A percentile compares a stretch with the other conserved stretches of the same genome.
Evolutionary conservation across 2,797 vertebrate genomes (phyloP).

Genomic region (Crocodylus rhombifer): DNA sequence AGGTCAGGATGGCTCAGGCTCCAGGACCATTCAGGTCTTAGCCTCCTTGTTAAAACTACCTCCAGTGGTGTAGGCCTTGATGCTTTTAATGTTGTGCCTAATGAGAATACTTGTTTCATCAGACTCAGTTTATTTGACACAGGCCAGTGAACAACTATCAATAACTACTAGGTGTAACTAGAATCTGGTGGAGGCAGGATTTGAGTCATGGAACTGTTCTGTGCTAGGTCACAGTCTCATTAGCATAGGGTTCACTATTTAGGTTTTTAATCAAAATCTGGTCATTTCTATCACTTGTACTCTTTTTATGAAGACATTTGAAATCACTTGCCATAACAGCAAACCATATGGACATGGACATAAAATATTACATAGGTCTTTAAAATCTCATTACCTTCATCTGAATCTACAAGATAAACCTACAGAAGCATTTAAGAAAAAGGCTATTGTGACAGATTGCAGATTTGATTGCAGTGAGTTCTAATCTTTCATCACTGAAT

Average conservation of each 20-base stretch:
- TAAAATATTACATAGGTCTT: background rate
- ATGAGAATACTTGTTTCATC: background rate
- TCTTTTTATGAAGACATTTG: background rate
- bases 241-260: background rate
- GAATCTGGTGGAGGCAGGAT: background rate
- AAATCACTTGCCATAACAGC: background rate
- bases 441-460: background rate
- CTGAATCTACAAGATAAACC: background rate
- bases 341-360: fast-evolving
- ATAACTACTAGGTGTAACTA: background rate
- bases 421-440: background rate
- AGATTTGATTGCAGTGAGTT: slow-evolving; percentile 7
- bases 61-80: background rate
- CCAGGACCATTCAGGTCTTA: background rate
- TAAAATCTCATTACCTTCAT: background rate
- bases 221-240: fast-evolving
- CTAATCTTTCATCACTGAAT: slow-evolving; percentile 31
- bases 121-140: background rate
- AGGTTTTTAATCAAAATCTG: background rate
- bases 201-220: background rate
- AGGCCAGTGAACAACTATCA: background rate
- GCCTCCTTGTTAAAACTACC: background rate
- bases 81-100: background rate
- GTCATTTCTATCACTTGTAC: background rate
- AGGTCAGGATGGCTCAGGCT: background rate